Conservation (phyloP, 2,113 vertebrate species). For the Malurus alboscapulatus region DNA sequence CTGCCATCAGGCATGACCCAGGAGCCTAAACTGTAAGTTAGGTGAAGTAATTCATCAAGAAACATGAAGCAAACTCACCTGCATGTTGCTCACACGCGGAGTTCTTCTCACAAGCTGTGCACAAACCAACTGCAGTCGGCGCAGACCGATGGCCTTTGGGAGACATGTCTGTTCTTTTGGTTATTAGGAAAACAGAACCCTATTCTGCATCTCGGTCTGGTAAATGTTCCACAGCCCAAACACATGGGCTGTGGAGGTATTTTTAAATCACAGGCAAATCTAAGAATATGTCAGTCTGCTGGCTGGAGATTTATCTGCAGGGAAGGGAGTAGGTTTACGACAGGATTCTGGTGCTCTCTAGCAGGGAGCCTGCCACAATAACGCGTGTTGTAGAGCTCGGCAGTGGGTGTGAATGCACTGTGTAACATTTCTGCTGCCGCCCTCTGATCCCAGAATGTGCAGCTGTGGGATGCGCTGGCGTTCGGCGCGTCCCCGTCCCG, state of each 20-base stretch:
- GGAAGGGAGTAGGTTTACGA: not conserved
- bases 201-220: fast-evolving
- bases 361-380: not conserved
- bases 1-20: not conserved
- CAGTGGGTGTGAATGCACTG: not conserved
- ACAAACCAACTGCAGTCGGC: fast-evolving
- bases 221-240: not conserved
- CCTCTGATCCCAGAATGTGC: not conserved
- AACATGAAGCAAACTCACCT: not conserved
- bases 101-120: fast-evolving
- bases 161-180: not conserved
- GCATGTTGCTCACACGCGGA: not conserved
- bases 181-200: not conserved
- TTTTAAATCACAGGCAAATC: not conserved
- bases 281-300: not conserved
- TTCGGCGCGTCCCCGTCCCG: not conserved
- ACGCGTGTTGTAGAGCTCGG: not conserved
- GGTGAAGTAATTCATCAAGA: not conserved
- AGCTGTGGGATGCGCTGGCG: not conserved
- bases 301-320: not conserved
- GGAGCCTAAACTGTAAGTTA: not conserved
- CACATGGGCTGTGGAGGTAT: not conserved
- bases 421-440: not conserved
- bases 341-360: not conserved
- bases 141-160: not conserved